Evolutionary conservation across 64 coral and sea anemone species (phyloP).

Genomic region (Porites australiensis): DNA sequence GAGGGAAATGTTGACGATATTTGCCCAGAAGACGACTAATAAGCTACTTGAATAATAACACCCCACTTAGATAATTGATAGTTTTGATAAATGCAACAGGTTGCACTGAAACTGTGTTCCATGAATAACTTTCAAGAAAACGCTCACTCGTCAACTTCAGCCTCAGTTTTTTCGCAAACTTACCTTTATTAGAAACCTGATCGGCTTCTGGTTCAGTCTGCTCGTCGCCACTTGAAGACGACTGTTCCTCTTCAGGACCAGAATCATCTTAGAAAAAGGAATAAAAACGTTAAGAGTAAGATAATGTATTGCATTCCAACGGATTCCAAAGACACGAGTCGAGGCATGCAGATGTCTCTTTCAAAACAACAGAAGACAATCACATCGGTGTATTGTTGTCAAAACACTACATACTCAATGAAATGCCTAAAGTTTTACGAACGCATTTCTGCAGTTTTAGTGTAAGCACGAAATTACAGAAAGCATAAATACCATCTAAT

Average conservation of each 20-base stretch:
- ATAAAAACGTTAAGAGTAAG: too few relatives aligned
- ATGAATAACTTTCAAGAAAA: too few relatives aligned
- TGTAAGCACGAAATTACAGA: not conserved
- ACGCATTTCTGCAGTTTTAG: not conserved
- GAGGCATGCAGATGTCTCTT: too few relatives aligned
- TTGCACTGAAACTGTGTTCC: not conserved
- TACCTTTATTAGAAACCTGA: slow-evolving; percentile 2
- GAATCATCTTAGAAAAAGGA: not conserved
- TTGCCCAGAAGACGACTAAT: not conserved
- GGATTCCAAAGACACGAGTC: not conserved
- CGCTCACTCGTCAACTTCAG: too few relatives aligned
- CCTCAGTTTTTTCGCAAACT: not conserved
- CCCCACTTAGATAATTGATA: not conserved
- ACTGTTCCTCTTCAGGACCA: slow-evolving; percentile 2
- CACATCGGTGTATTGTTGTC: too few relatives aligned
- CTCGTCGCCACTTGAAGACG: slow-evolving; percentile 16
- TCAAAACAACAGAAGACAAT: not conserved
- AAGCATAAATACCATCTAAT: slow-evolving; percentile 71
- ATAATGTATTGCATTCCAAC: too few relatives aligned
- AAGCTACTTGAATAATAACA: too few relatives aligned
- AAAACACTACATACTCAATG: not conserved
- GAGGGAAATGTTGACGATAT: not conserved
- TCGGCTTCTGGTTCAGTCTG: slow-evolving; percentile 28
- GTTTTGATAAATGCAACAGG: not conserved
- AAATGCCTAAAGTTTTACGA: not conserved